Evolutionary conservation across 2,888 invertebrate species (phyloP), one percentile per base, ranked within the genome.

Genomic region (Noctua comes): DNA sequence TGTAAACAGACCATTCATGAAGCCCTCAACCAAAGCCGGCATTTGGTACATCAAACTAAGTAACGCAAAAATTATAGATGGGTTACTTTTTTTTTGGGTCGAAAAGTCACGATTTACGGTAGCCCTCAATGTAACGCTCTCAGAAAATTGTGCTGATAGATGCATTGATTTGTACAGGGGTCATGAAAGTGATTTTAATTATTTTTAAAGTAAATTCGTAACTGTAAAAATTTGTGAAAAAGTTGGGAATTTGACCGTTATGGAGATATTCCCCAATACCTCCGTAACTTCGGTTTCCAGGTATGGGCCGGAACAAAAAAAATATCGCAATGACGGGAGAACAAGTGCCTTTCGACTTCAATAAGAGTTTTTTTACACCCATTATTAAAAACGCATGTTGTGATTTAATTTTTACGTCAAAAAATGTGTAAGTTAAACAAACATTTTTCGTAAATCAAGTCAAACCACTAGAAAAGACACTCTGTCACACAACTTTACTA

Each of bases 401-500:
- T 36, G 11, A 21, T 46, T n/a, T n/a, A n/a, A n/a, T n/a, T n/a
- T 46, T n/a, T 18, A 43, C 31, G 3, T 2, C 3, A 27, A 36
- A 40, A 72, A n/a, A 73, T 7, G 0, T 36, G 2, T 18, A 21
- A 36, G 21, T 36, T n/a, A 21, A 48, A 59, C 27, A 48, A 36
- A 40, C 1, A 13, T 13, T 27, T 7, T 10, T 6, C 11, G 21
- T 48, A 27, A 18, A 21, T 64, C 16, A 51, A 59, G 36, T 8
- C 2, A 46, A 36, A 68, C 6, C 16, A 6, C 21, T 40, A 40
- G 1, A 7, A 76, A 68, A 31, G 16, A 62, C 13, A 36, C 36
- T 21, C 24, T 18, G 2, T 69, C 18, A 27, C 51, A 48, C 27
- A 80, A 57, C 40, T 83, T 79, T 57, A 48, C 77, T 13, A 64